Percentiles rank a stretch among this genome's conserved stretches.
phyloP scores from a whole-genome alignment of 1,140 invertebrate genomes.

The Zaprionus taronus region DNA sequence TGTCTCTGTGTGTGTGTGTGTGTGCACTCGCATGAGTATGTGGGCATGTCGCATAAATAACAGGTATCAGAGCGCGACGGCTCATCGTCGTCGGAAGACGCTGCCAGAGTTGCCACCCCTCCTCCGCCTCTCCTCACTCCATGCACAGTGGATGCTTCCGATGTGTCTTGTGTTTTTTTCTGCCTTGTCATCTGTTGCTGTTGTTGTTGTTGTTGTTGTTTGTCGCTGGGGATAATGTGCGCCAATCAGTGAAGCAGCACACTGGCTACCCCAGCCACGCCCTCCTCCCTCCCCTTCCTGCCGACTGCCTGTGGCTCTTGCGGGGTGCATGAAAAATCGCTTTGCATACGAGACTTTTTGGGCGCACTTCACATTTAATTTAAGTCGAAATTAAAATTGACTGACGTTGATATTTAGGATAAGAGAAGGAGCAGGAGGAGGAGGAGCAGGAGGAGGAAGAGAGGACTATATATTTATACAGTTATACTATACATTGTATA shows the following conservation, averaged over 20 bases:
- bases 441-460: neutral
- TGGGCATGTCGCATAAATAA: slow-evolving; percentile 59
- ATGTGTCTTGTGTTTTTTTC: slow-evolving; percentile 28
- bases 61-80: slow-evolving; percentile 29
- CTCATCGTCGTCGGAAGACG: slow-evolving; percentile 47
- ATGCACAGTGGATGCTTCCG: slow-evolving; percentile 37
- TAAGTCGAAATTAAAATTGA: slow-evolving; percentile 75
- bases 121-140: neutral
- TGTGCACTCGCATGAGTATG: slow-evolving; percentile 25
- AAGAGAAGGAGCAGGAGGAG: neutral
- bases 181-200: slow-evolving; percentile 31
- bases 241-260: slow-evolving; percentile 59
- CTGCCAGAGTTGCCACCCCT: slow-evolving; percentile 17
- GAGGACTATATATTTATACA: neutral
- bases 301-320: slow-evolving; percentile 13
- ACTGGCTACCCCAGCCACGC: neutral
- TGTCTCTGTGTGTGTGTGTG: slow-evolving; percentile 5
- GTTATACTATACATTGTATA: neutral
- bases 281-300: neutral
- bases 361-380: slow-evolving; percentile 77
- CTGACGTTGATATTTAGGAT: slow-evolving; percentile 72
- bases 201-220: slow-evolving; percentile 34
- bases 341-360: slow-evolving; percentile 60
- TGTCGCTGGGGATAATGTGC: slow-evolving; percentile 66
- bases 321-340: slow-evolving; percentile 79